Percentiles rank a stretch among this genome's conserved stretches.
Conservation (phyloP, 2,113 vertebrate genomes). For the Tympanuchus pallidicinctus region DNA sequence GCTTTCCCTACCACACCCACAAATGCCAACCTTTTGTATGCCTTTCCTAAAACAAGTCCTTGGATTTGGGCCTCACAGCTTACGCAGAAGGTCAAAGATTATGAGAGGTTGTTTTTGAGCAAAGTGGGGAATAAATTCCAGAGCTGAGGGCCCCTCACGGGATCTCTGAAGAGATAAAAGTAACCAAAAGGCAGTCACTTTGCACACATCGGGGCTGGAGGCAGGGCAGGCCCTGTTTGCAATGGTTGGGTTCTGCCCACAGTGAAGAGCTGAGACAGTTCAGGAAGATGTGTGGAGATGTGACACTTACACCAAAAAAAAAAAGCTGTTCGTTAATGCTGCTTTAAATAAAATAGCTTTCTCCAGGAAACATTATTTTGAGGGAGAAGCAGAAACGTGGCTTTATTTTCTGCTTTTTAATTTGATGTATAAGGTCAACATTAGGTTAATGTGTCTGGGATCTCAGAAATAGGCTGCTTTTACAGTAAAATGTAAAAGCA, state of each 20-base stretch:
- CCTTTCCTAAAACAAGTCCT: conserved; percentile 6
- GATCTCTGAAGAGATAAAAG: conserved; percentile 35
- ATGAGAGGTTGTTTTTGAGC: conserved; percentile 13
- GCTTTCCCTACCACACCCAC: background rate
- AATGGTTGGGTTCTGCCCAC: background rate
- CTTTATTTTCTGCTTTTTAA: background rate
- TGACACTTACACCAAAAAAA: background rate
- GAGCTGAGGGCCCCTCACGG: conserved; percentile 7
- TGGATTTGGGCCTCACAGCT: conserved; percentile 15
- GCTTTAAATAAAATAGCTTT: background rate
- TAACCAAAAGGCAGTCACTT: background rate
- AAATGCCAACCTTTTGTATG: background rate
- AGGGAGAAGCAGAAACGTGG: background rate
- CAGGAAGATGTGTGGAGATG: background rate
- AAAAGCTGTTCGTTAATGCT: background rate
- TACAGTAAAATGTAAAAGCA: background rate
- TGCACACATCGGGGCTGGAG: background rate
- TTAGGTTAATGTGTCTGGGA: background rate
- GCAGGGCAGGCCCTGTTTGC: background rate
- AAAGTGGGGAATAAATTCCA: conserved; percentile 46
- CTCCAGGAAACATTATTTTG: background rate
- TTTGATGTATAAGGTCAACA: background rate
- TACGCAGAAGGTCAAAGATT: conserved; percentile 41
- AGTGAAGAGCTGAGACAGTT: background rate
- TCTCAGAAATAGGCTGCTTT: background rate